Conservation (phyloP, 2,888 invertebrate genomes). For the Sepiola atlantica region DNA sequence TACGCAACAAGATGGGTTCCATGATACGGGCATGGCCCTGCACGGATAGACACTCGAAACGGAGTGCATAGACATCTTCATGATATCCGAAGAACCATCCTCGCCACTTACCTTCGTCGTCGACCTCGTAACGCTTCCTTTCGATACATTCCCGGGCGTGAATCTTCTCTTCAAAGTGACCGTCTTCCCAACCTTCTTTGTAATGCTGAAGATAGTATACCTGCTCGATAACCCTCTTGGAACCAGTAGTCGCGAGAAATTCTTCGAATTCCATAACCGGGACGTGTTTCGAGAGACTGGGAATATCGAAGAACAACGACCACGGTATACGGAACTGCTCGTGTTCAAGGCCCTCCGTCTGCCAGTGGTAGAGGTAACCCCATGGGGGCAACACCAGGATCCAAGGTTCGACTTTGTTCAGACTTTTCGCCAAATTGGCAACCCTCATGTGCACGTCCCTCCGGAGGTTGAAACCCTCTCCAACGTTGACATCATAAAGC, state of each 20-base stretch:
- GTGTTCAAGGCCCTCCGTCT: slow-evolving; percentile 62
- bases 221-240: slow-evolving; percentile 81
- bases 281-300: slow-evolving; percentile 84
- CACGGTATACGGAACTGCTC: slow-evolving; percentile 83
- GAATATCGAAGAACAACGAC: slow-evolving; percentile 89
- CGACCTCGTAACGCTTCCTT: slow-evolving; percentile 48
- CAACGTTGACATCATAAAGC: slow-evolving; percentile 93
- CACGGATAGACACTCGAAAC: slow-evolving; percentile 85
- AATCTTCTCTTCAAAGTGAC: slow-evolving; percentile 88
- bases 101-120: slow-evolving; percentile 67
- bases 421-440: slow-evolving; percentile 85
- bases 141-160: slow-evolving; percentile 78
- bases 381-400: slow-evolving; percentile 91
- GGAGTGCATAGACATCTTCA: slow-evolving; percentile 80
- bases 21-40: slow-evolving; percentile 80
- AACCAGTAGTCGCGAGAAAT: slow-evolving; percentile 80
- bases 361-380: slow-evolving; percentile 93
- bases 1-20: slow-evolving; percentile 77
- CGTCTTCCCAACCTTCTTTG: slow-evolving; percentile 87
- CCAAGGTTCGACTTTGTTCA: slow-evolving; percentile 77
- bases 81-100: slow-evolving; percentile 84
- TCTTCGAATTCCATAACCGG: slow-evolving; percentile 91
- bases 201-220: slow-evolving; percentile 89
- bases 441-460: slow-evolving; percentile 96
- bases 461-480: slow-evolving; percentile 96